phyloP scores from a whole-genome alignment of 2,888 invertebrate genomes.

The Zygaena filipendulae region DNA sequence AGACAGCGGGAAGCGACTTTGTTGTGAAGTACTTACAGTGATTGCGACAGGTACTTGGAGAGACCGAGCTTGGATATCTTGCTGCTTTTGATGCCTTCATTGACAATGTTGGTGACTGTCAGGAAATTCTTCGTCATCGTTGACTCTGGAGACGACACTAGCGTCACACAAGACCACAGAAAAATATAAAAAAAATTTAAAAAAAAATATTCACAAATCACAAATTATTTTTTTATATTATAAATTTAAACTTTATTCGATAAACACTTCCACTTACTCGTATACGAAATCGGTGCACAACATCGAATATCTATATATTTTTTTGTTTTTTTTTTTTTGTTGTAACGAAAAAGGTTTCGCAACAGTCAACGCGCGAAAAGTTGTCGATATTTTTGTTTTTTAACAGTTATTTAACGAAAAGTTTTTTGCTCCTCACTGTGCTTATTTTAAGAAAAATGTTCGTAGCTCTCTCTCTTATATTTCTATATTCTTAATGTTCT shows the following conservation, averaged over 20 bases:
- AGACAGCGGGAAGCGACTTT: no score
- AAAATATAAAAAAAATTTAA: slow-evolving; percentile 12
- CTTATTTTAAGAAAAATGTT: no score
- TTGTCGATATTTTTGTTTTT: no score
- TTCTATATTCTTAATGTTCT: no score
- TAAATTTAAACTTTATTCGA: slow-evolving; percentile 4
- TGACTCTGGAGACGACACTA: slow-evolving; percentile 58
- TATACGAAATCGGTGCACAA: slow-evolving; percentile 44
- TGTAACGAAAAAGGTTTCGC: slow-evolving; percentile 22
- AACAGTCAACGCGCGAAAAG: slow-evolving; percentile 57
- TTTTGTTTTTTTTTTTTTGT: slow-evolving; percentile 29
- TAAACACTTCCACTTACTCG: slow-evolving; percentile 38
- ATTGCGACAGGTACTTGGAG: slow-evolving; percentile 80
- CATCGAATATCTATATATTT: slow-evolving; percentile 58
- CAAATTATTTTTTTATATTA: slow-evolving; percentile 2
- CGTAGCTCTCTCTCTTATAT: no score
- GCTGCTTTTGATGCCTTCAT: slow-evolving; percentile 80
- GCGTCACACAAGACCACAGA: slow-evolving; percentile 24
- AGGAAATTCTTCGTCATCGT: slow-evolving; percentile 69
- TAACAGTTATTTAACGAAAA: no score
- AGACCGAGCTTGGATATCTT: slow-evolving; percentile 79
- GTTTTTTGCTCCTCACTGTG: no score
- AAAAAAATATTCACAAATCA: slow-evolving; percentile 17
- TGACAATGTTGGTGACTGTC: slow-evolving; percentile 71
- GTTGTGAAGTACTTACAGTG: slow-evolving; percentile 86